These are phyloP conservation scores for Anomalospiza imberbis DNA, from an alignment of 2,797 vertebrate genomes.

Conservation along the genomic window DNA sequence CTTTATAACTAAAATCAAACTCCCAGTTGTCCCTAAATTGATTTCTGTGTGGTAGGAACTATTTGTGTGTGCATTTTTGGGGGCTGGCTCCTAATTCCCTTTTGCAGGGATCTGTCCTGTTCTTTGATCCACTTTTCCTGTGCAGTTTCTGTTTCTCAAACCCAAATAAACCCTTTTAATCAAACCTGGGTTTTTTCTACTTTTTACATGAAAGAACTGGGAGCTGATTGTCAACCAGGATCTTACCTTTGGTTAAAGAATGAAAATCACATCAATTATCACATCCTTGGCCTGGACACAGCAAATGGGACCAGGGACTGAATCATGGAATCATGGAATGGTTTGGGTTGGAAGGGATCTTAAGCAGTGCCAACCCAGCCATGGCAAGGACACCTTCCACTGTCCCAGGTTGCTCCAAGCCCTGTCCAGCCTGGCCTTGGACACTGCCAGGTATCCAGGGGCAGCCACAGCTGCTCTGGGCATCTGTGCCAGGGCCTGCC, in stretches of 20 bases:
- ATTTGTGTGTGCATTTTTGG: background rate
- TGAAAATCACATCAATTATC: background rate
- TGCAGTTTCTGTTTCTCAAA: background rate
- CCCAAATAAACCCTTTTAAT: background rate
- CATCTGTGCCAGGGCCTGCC: background rate
- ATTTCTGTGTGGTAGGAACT: background rate
- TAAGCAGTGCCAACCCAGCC: background rate
- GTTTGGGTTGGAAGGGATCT: background rate
- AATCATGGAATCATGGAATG: background rate
- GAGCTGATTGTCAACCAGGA: background rate
- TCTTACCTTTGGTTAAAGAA: background rate
- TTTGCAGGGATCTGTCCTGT: background rate
- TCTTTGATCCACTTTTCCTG: background rate
- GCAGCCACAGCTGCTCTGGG: background rate
- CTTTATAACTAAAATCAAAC: background rate
- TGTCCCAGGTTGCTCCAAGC: background rate
- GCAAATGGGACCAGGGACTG: background rate
- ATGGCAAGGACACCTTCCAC: no score
- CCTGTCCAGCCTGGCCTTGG: background rate
- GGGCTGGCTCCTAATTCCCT: background rate
- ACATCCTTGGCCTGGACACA: background rate
- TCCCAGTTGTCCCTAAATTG: no score
- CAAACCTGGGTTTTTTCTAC: background rate
- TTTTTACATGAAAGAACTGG: background rate
- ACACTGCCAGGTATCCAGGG: background rate